phyloP scores from a whole-genome alignment of 1,140 invertebrate genomes.

The Dendrolimus punctatus region DNA sequence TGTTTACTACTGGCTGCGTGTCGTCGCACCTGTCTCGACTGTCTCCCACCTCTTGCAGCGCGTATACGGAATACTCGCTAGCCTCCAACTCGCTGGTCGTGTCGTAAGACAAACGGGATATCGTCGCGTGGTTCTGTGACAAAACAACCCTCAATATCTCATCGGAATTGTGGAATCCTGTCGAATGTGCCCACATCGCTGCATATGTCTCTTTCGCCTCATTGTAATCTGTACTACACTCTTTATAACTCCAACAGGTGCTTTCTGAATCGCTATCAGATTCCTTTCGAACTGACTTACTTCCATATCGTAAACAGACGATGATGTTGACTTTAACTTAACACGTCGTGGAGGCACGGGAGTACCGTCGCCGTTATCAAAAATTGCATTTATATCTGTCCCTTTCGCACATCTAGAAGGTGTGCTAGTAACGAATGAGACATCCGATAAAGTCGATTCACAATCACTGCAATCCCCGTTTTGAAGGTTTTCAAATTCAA shows the following conservation, averaged over 20 bases:
- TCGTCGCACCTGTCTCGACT: constrained; percentile 34
- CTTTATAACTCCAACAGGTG: constrained; percentile 63
- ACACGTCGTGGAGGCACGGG: constrained; percentile 43
- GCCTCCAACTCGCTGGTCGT: constrained; percentile 47
- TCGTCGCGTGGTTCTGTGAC: constrained; percentile 43
- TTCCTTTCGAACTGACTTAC: constrained; percentile 11
- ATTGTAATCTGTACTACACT: constrained; percentile 38
- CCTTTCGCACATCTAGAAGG: constrained; percentile 33
- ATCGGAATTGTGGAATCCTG: constrained; percentile 57
- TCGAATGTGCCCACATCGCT: constrained; percentile 54
- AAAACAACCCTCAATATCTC: constrained; percentile 47
- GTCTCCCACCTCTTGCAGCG: constrained; percentile 55
- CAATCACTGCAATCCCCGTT: constrained; percentile 42
- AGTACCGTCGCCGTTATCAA: constrained; percentile 32
- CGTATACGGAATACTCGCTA: constrained; percentile 46
- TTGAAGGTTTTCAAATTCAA: neutral
- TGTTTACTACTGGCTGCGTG: constrained; percentile 40
- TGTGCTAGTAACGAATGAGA: constrained; percentile 45
- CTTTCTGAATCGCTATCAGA: constrained; percentile 52
- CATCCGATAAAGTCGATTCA: constrained; percentile 37
- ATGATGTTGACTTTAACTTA: constrained; percentile 32
- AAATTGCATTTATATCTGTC: constrained; percentile 32
- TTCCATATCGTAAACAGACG: constrained; percentile 41
- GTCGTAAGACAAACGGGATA: constrained; percentile 52
- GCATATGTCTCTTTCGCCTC: constrained; percentile 36